Evolutionary conservation across 2,797 vertebrate genomes (phyloP).

Genomic region (Phataginus tricuspis): DNA sequence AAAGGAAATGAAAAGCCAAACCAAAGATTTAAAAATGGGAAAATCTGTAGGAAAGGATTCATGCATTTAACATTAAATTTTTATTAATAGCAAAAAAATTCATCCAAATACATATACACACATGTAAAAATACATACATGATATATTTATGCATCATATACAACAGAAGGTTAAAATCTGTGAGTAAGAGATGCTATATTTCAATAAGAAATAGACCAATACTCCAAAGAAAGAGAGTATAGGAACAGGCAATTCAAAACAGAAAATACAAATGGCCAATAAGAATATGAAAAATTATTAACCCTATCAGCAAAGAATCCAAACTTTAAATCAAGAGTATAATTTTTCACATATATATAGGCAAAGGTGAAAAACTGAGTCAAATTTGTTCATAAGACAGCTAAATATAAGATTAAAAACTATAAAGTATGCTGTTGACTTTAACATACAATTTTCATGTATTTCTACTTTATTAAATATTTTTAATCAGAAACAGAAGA

Average conservation of each 20-base stretch:
- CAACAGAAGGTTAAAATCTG: not conserved
- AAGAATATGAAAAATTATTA: not conserved
- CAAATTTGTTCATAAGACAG: not conserved
- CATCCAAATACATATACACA: no score
- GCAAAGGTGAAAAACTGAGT: not conserved
- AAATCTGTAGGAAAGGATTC: no score
- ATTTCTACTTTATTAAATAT: constrained; percentile 6
- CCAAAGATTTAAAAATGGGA: not conserved
- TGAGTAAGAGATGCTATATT: no score
- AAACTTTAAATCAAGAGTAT: not conserved
- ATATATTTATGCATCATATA: not conserved
- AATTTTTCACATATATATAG: not conserved
- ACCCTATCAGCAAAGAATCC: not conserved
- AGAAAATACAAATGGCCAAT: not conserved
- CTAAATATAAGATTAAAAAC: not conserved
- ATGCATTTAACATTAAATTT: no score
- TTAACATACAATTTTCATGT: not conserved
- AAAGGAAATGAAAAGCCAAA: constrained; percentile 7
- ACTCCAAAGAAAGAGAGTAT: not conserved
- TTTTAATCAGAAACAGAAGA: not conserved
- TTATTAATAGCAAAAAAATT: no score
- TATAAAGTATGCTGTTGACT: not conserved
- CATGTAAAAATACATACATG: no score
- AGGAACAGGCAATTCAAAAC: no score
- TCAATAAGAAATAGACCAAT: not conserved